phyloP scores from a whole-genome alignment of 2,797 vertebrate genomes.

The Myotis myotis region DNA sequence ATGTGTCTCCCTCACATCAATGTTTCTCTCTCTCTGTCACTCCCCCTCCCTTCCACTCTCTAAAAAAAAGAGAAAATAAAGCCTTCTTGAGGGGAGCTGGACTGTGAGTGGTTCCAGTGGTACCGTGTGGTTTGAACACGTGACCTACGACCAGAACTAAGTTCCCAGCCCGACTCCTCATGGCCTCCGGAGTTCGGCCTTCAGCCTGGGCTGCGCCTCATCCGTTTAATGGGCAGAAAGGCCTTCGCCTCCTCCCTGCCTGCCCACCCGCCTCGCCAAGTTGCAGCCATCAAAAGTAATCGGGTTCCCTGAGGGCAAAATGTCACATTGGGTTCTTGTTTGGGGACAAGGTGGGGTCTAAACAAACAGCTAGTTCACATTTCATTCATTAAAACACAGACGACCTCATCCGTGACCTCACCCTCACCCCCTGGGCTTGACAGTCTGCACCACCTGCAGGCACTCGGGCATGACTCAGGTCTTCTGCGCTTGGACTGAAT shows the following conservation, averaged over 20 bases:
- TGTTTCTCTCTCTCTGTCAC: too few species aligned
- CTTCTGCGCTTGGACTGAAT: background rate
- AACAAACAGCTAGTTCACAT: background rate
- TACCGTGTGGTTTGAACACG: background rate
- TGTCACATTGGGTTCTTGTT: background rate
- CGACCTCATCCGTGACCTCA: background rate
- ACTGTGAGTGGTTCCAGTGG: background rate
- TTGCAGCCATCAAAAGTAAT: background rate
- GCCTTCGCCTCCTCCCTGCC: background rate
- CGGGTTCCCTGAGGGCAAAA: background rate
- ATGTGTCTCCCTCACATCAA: too few species aligned
- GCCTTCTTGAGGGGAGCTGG: background rate
- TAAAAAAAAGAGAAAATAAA: background rate
- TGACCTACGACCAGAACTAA: background rate
- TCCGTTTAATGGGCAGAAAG: background rate
- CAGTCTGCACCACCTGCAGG: constrained; percentile 12
- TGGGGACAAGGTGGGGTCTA: background rate
- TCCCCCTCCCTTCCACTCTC: too few species aligned
- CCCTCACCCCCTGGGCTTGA: background rate
- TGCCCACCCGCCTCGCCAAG: background rate
- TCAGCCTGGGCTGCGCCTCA: background rate
- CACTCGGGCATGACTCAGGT: background rate
- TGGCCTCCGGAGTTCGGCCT: background rate
- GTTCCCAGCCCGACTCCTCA: too few species aligned
- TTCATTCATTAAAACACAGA: constrained; percentile 1